These are phyloP conservation scores for Torymus texanus DNA, from an alignment of 2,888 invertebrate genomes.

Conservation along the genomic window DNA sequence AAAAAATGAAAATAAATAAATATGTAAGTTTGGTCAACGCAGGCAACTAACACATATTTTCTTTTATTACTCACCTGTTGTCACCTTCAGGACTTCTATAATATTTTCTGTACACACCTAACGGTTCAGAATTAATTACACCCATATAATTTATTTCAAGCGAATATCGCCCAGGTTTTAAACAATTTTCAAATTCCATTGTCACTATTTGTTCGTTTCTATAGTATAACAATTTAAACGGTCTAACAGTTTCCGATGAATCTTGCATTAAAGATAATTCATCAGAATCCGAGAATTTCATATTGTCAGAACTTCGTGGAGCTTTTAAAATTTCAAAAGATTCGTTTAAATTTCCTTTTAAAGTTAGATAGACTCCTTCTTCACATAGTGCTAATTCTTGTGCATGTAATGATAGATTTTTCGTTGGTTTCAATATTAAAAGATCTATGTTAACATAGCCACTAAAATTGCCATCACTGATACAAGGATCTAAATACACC, in stretches of 20 bases:
- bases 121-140: conserved; percentile 78
- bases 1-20: not conserved
- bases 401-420: conserved; percentile 51
- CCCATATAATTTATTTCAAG: conserved; percentile 78
- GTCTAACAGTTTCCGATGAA: conserved; percentile 46
- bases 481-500: conserved; percentile 53
- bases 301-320: conserved; percentile 37
- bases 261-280: conserved; percentile 18
- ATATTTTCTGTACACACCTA: conserved; percentile 82
- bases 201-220: conserved; percentile 50
- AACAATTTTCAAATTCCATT: conserved; percentile 50
- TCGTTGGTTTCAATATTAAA: conserved; percentile 39
- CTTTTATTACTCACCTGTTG: conserved; percentile 64
- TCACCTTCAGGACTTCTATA: conserved; percentile 77
- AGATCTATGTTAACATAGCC: conserved; percentile 53
- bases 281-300: conserved; percentile 43
- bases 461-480: conserved; percentile 52
- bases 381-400: conserved; percentile 47
- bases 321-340: conserved; percentile 53
- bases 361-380: conserved; percentile 57
- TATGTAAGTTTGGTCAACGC: no score
- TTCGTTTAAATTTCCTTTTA: conserved; percentile 58
- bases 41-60: no score
- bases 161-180: conserved; percentile 76
- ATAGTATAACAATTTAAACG: conserved; percentile 37